Evolutionary conservation across 2,797 vertebrate species (phyloP), one percentile per base, ranked within the genome.

Genomic region (Morus bassanus): DNA sequence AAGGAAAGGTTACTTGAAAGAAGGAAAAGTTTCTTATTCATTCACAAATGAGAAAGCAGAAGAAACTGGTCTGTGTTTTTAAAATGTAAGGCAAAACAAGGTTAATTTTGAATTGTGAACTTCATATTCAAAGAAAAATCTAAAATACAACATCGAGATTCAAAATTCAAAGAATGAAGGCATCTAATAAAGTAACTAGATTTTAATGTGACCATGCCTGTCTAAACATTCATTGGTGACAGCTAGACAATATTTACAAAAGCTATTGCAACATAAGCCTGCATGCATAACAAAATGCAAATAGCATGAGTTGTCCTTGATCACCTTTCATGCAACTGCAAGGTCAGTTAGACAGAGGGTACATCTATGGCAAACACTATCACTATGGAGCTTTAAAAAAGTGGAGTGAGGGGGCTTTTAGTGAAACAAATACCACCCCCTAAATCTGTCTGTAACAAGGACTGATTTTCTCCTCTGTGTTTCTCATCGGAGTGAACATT

Each of bases 361-460:
- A n/a, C 27, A 68, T 72, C 61, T 69, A 35, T 69, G 84, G 74
- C 81, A 91, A 94, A 82, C 27, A 33, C 30, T 60, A 33, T 84
- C 63, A 80, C 61, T 70, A 56, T 56, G 53, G 48, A 35, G 39
- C 33, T 85, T 92, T 59, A 33, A 91, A 89, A 70, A 87, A 59
- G 4, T 23, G 7, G 74, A 92, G 14, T 17, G 43, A 69, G 74
- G 94, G 70, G 91, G 48, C 50, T 91, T 90, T 39, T 28, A 63
- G 69, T 46, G 79, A 90, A 89, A 80, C n/a, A 80, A 95, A 94
- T 91, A 76, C 83, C 81, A 92, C 56, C 45, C 48, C 43, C 81
- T 87, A 70, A 94, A 94, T 53, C 86, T 83, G 79, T 73, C 76
- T 86, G 53, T 56, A 88, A 74, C 78, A 91, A 77, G 91, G 68